Evolutionary conservation across 2,113 vertebrate species (phyloP), one percentile per base, ranked within the genome.

Genomic region (Oceanodroma tethys): DNA sequence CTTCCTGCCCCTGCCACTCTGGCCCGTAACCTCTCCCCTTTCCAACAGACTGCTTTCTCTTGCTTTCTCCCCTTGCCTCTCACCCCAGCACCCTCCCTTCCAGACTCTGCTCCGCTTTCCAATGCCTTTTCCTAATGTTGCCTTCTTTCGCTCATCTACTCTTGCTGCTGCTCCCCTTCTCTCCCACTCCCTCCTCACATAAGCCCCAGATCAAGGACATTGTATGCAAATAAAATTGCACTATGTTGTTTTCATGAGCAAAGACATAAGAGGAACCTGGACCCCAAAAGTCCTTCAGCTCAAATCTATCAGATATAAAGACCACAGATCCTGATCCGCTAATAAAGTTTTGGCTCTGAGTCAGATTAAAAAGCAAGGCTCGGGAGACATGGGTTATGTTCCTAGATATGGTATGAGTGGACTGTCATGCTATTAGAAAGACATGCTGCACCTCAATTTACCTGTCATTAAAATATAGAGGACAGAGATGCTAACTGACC

Each of bases 401-500:
- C 62, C 81, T 73, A 81, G 55, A 75, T 52, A 65, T 4, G 5
- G 53, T n/a, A 32, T 58, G 53, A 42, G 43, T 19, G n/a, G 78
- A 75, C 83, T 76, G 48, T 60, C 40, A 79, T 65, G 62, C 66
- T 85, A 79, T 89, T 91, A 95, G 81, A 53, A 87, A 76, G 81
- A 72, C 86, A 73, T 0, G 0, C 38, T n/a, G 45, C 67, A 70
- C 74, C 62, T 93, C 86, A 80, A 70, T 95, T 91, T 91, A 95
- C 50, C 86, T 87, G 78, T 72, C 81, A 88, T 93, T 93, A 90
- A 96, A 96, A 85, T 56, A 85, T 0, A 86, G 58, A 88, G 21
- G 26, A 82, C 53, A 76, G 84, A 82, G 27, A 91, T 93, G 87
- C 36, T 93, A 94, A 93, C 48, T 96, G 95, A 96, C 91, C 81